Evolutionary conservation across 1,140 invertebrate genomes (phyloP).

Genomic region (Thaumetopoea pityocampa): DNA sequence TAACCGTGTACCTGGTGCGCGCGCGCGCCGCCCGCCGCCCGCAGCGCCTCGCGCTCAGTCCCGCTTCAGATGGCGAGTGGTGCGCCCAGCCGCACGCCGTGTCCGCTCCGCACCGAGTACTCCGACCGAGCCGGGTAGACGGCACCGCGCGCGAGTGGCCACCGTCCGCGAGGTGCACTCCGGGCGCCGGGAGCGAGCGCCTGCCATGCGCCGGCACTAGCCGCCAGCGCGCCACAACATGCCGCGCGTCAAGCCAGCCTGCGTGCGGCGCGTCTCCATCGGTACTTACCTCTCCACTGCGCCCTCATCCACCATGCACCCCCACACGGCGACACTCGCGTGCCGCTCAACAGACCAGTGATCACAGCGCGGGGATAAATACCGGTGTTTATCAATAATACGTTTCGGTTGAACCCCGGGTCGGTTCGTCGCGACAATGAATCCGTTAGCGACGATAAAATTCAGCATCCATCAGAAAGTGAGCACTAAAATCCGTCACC

Average conservation of each 20-base stretch:
- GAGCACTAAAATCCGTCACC: constrained; percentile 68
- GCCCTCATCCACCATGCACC: constrained; percentile 25
- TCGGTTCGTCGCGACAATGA: constrained; percentile 55
- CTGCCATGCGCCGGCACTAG: constrained; percentile 54
- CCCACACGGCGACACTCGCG: constrained; percentile 20
- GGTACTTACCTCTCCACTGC: constrained; percentile 52
- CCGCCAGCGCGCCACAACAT: constrained; percentile 50
- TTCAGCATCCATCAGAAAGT: constrained; percentile 76
- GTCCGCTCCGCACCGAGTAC: constrained; percentile 38
- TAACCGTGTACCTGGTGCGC: constrained; percentile 71
- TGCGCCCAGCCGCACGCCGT: constrained; percentile 43
- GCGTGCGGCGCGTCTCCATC: constrained; percentile 72
- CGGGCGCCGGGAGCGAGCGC: constrained; percentile 29
- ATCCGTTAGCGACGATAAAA: constrained; percentile 78
- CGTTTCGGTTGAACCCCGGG: constrained; percentile 19
- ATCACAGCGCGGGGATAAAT: constrained; percentile 16
- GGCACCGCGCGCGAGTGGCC: constrained; percentile 46
- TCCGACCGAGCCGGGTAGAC: constrained; percentile 41
- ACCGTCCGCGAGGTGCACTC: constrained; percentile 21
- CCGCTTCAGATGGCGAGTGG: constrained; percentile 69
- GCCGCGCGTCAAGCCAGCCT: constrained; percentile 71
- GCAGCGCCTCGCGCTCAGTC: constrained; percentile 63
- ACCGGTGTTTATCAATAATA: constrained; percentile 21
- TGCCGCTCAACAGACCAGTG: constrained; percentile 25
- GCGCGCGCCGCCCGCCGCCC: constrained; percentile 63